Conservation (phyloP, 2,113 vertebrate species). For the Prinia subflava region DNA sequence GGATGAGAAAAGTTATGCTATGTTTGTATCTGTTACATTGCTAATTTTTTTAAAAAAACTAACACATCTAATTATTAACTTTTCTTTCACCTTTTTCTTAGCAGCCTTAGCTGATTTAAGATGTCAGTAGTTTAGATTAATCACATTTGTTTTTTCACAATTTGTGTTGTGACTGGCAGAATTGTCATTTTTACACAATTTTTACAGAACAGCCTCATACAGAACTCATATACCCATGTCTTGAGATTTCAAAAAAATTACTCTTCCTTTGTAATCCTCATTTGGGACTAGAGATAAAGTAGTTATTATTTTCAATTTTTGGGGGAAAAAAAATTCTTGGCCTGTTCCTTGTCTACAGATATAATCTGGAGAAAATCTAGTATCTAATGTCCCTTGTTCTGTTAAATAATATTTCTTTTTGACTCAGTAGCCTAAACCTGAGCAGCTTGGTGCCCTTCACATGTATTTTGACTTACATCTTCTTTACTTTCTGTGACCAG, state of each 20-base stretch:
- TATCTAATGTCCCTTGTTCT: background rate
- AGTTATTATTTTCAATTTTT: background rate
- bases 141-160: background rate
- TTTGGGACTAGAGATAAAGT: background rate
- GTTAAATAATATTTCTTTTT: background rate
- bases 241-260: background rate
- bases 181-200: background rate
- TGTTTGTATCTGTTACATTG: background rate
- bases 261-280: background rate
- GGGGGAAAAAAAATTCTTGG: background rate
- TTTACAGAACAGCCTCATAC: background rate
- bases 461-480: background rate
- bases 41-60: background rate
- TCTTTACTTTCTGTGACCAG: background rate
- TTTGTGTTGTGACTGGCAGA: background rate
- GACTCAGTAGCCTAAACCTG: background rate
- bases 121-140: background rate
- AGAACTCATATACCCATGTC: background rate
- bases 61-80: background rate
- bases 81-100: background rate
- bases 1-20: background rate
- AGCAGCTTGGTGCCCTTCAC: background rate
- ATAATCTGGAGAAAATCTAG: background rate
- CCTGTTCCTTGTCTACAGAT: background rate
- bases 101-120: background rate